phyloP scores from a whole-genome alignment of 1,140 invertebrate genomes.

The Penaeus japonicus region DNA sequence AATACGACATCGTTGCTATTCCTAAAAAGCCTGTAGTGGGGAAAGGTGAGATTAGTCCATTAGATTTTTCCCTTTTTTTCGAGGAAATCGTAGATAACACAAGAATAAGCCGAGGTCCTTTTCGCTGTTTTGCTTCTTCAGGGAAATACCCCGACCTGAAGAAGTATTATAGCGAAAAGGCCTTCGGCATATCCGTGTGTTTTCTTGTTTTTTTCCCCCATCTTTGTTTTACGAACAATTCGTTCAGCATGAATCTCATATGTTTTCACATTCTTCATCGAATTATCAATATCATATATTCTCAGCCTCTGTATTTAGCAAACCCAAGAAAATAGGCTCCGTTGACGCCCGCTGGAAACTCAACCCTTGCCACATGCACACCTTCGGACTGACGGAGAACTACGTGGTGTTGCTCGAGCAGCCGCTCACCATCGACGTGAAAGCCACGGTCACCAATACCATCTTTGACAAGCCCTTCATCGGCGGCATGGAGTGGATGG shows the following conservation, averaged over 20 bases:
- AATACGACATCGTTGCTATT: slow-evolving; percentile 78
- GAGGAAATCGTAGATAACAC: too few species aligned
- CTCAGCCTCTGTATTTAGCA: slow-evolving; percentile 37
- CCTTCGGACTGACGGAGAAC: slow-evolving; percentile 64
- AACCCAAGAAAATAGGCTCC: slow-evolving; percentile 56
- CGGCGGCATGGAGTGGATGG: slow-evolving; percentile 58
- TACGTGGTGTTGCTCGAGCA: slow-evolving; percentile 64
- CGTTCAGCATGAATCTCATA: too few species aligned
- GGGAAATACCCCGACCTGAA: too few species aligned
- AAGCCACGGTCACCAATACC: slow-evolving; percentile 56
- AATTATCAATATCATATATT: not conserved
- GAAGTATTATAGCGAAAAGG: too few species aligned
- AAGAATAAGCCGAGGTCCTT: too few species aligned
- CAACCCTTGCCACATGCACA: slow-evolving; percentile 63
- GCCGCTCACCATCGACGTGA: slow-evolving; percentile 60
- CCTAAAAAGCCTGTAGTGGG: slow-evolving; percentile 73
- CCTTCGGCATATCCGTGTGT: too few species aligned
- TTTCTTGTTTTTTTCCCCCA: too few species aligned
- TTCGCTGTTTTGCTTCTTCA: too few species aligned
- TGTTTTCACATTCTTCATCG: too few species aligned
- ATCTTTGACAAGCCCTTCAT: slow-evolving; percentile 57
- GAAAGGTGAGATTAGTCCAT: slow-evolving; percentile 69
- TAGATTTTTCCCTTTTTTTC: too few species aligned
- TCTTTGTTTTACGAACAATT: too few species aligned
- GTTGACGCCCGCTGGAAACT: slow-evolving; percentile 61